Base-by-base conservation (phyloP, 2,888 invertebrate genomes). In the Mythimna albipuncta region DNA sequence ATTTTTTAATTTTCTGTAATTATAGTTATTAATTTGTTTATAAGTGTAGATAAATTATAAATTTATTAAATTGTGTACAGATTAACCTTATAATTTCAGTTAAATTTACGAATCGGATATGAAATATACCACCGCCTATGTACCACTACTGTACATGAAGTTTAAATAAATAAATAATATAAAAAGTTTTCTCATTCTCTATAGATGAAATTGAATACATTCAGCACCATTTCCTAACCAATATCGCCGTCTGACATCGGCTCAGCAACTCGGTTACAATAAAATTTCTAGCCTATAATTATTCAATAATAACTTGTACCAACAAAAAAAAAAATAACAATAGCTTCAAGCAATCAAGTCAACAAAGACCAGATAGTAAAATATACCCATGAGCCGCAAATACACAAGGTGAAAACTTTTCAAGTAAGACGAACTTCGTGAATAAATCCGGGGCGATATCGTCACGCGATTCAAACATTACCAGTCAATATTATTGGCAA, bases 381-480 rank as follows among this genome's bases (percentile, higher is more conserved):
- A 81, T 77, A 76, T 69, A 72, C 21, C 66, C 55, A 59, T 4
- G 58, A 61, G 50, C 58, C 57, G n/a, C 35, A 75, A 80, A 70
- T 65, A 85, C 77, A 85, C 79, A 64, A 73, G 69, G 79, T 65
- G 87, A 73, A 77, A 85, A 81, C 64, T 85, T 85, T 66, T 59
- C 41, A 70, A 76, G 75, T 77, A 76, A 58, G 62, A 32, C 26
- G 21, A 87, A 80, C 67, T 80, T 76, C 21, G 58, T 71, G 67
- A 74, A 75, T 74, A 82, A 77, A 75, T 68, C 71, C 77, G 54
- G 21, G 44, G 38, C 73, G 57, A 68, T 64, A 62, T 50, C 59
- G 75, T 80, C 87, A 87, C 87, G 85, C 85, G 79, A 86, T 82
- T 47, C 71, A n/a, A 57, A 68, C 85, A 86, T 86, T 87, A 86